These are phyloP conservation scores for Brachyptera risi DNA, from an alignment of 2,888 invertebrate species.

Conservation along the genomic window DNA sequence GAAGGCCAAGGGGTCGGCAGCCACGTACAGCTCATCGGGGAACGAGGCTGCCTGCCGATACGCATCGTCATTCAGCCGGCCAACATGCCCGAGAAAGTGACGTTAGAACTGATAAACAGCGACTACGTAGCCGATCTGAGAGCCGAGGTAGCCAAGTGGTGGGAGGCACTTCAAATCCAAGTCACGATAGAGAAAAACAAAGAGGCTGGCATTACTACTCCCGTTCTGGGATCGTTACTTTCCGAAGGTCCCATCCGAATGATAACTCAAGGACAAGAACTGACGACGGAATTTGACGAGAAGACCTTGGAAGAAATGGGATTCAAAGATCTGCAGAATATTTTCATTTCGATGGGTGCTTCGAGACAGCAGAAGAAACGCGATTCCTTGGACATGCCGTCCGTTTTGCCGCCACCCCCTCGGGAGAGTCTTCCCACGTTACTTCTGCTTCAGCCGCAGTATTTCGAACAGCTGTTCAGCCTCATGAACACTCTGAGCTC, in stretches of 20 bases:
- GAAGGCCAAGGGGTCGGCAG: slow-evolving; percentile 76
- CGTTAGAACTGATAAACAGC: slow-evolving; percentile 74
- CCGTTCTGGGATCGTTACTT: slow-evolving; percentile 63
- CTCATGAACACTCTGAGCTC: slow-evolving; percentile 87
- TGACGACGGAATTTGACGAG: slow-evolving; percentile 89
- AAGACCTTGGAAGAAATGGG: slow-evolving; percentile 87
- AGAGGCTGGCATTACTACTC: slow-evolving; percentile 45
- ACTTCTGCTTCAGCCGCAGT: slow-evolving; percentile 75
- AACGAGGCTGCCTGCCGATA: slow-evolving; percentile 59
- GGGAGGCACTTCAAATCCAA: slow-evolving; percentile 58
- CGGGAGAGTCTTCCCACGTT: slow-evolving; percentile 82
- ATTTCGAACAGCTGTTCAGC: slow-evolving; percentile 87
- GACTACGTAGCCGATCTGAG: slow-evolving; percentile 88
- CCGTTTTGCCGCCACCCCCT: slow-evolving; percentile 81
- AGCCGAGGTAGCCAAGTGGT: slow-evolving; percentile 95
- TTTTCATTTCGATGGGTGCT: slow-evolving; percentile 87
- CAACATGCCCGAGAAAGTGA: slow-evolving; percentile 79
- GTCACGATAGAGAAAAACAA: slow-evolving; percentile 32
- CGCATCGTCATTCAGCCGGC: slow-evolving; percentile 84
- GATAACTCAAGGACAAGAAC: slow-evolving; percentile 90
- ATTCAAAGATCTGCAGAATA: slow-evolving; percentile 86
- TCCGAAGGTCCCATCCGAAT: slow-evolving; percentile 84
- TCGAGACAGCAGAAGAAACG: slow-evolving; percentile 56
- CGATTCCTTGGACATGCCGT: slow-evolving; percentile 77
- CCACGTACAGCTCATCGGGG: slow-evolving; percentile 63